A percentile compares a stretch with the other conserved stretches of the same genome.
Conservation (phyloP, 1,140 invertebrate genomes). For the Atta cephalotes region DNA sequence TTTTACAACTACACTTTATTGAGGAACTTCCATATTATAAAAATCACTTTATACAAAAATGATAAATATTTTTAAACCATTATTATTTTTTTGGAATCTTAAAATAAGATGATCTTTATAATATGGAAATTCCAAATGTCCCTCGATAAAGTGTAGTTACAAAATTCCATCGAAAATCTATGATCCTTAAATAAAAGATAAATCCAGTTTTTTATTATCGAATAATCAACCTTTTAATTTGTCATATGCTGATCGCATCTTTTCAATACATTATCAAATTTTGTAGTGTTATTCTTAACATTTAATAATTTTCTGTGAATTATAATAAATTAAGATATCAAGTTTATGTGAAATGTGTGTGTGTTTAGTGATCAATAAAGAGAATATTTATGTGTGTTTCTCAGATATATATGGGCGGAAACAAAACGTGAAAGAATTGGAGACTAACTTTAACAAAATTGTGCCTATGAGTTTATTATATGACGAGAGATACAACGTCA, state of each 20-base stretch:
- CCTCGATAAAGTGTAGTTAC: neutral
- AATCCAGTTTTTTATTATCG: neutral
- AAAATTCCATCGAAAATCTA: neutral
- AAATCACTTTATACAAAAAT: neutral
- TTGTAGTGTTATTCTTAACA: neutral
- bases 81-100: neutral
- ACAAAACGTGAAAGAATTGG: constrained; percentile 79
- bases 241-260: neutral
- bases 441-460: constrained; percentile 87
- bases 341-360: too few species aligned
- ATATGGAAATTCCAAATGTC: neutral
- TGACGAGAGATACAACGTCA: constrained; percentile 85
- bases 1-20: neutral
- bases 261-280: neutral
- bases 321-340: neutral
- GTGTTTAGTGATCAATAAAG: neutral
- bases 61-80: too few species aligned
- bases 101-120: neutral
- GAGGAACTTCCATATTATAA: neutral
- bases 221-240: neutral
- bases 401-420: constrained; percentile 78
- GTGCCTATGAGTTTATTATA: constrained; percentile 88
- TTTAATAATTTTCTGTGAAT: constrained; percentile 19
- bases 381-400: constrained; percentile 9
- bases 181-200: neutral